phyloP scores from a whole-genome alignment of 2,113 vertebrate species.

The Nibea coibor region DNA sequence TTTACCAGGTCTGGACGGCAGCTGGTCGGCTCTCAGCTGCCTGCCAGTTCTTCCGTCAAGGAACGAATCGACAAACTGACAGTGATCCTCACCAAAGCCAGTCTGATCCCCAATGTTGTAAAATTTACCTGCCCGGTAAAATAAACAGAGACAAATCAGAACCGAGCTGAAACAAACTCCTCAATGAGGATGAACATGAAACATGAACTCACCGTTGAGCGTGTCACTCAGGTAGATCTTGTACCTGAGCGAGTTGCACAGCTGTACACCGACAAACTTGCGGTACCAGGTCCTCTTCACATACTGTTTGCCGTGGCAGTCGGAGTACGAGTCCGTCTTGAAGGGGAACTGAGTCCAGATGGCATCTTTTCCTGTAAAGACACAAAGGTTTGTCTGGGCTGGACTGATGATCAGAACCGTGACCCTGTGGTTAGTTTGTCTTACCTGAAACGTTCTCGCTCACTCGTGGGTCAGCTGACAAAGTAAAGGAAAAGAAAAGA shows the following conservation, averaged over 20 bases:
- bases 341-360: slow-evolving; percentile 98
- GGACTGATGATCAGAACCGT: accelerated
- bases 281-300: slow-evolving; percentile 98
- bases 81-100: slow-evolving; percentile 97
- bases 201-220: slow-evolving; percentile 88
- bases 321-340: slow-evolving; percentile 90
- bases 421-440: background rate
- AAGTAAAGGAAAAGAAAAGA: background rate
- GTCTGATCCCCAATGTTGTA: slow-evolving; percentile 96
- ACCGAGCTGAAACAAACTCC: background rate
- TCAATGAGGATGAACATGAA: accelerated
- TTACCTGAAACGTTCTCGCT: slow-evolving; percentile 93
- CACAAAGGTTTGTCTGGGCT: background rate
- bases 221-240: slow-evolving; percentile 98
- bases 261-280: slow-evolving; percentile 96
- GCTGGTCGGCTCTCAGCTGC: slow-evolving; percentile 86
- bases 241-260: slow-evolving; percentile 97
- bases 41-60: slow-evolving; percentile 93
- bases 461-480: slow-evolving; percentile 92
- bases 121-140: slow-evolving; percentile 88
- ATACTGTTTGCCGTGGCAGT: slow-evolving; percentile 94
- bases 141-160: background rate
- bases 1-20: slow-evolving; percentile 88
- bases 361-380: slow-evolving; percentile 90
- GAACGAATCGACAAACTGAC: slow-evolving; percentile 98